Evolutionary conservation across 2,113 vertebrate species (phyloP).

Genomic region (Elephas maximus): DNA sequence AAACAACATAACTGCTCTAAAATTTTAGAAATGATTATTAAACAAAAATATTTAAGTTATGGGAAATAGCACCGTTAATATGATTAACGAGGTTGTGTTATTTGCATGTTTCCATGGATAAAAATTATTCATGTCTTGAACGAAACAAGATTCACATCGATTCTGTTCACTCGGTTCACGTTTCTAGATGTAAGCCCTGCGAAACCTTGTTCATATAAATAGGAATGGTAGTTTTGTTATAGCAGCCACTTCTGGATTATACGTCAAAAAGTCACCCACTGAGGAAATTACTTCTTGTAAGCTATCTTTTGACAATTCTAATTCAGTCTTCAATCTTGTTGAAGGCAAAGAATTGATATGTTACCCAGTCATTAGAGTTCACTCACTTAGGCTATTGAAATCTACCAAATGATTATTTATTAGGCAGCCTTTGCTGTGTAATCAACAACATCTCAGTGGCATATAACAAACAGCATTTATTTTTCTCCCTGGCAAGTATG

Average conservation of each 20-base stretch:
- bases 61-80: background rate
- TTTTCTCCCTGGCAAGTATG: background rate
- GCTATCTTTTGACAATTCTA: slow-evolving; percentile 28
- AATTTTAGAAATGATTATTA: slow-evolving; percentile 71
- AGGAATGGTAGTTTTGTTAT: background rate
- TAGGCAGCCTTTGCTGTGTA: slow-evolving; percentile 17
- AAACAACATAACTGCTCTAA: slow-evolving; percentile 59
- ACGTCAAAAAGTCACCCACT: background rate
- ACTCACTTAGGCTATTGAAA: background rate
- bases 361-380: background rate
- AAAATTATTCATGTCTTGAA: slow-evolving; percentile 34
- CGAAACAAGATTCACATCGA: background rate
- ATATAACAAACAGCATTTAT: background rate
- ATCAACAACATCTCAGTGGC: slow-evolving; percentile 13
- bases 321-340: slow-evolving; percentile 54
- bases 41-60: slow-evolving; percentile 27
- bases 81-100: background rate
- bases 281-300: slow-evolving; percentile 41
- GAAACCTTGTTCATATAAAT: background rate
- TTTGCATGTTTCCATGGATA: slow-evolving; percentile 18
- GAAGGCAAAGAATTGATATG: slow-evolving; percentile 14
- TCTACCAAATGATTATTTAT: slow-evolving; percentile 9
- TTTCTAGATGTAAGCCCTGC: background rate
- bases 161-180: background rate
- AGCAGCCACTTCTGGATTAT: background rate